Base-by-base conservation (phyloP, 1,140 invertebrate species). In the Conus ventricosus region DNA sequence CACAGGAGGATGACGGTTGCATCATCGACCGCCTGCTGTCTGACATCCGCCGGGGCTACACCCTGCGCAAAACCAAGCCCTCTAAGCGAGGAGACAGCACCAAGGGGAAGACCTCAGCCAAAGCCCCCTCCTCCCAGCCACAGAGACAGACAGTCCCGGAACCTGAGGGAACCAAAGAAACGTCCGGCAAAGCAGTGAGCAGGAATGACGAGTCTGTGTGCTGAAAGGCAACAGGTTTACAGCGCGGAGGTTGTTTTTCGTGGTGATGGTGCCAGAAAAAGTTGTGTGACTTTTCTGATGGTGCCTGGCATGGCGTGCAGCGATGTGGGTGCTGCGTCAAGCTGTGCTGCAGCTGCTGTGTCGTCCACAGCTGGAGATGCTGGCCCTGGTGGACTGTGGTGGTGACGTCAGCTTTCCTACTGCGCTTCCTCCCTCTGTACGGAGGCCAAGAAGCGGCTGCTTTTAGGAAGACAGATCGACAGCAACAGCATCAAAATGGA, bases 11-110 rank as follows among this genome's bases (percentile, higher is more conserved):
- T n/a, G 94, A 94, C 85, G 92, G 92, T 0, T 93, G 92, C 87
- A 94, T 94, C 27, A 93, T 94, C 55, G 94, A 94, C 87, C 91
- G 91, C 82, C 89, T 94, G 17, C 88, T 94, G 0, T 57, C 57
- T 13, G 93, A 94, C 84, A 94, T 94, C 51, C 89, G 88, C 15
- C 93, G 93, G 84, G 94, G 94, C 57, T 94, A 92, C 89, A 92
- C 90, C 23, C 89, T 94, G 17, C 87, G 93, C 53, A 94, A 94
- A 86, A 91, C 93, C 23, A 80, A 90, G 55, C 75, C 89, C 63
- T 67, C 67, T 1, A 88, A 85, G 15, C 51, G 84, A 84, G 84
- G 25, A n/a, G 80, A 88, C n/a, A 88, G 53, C 17, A 8, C 54
- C 1, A 57, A 4, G 27, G 88, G 67, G 60, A 78, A 25, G 4